Evolutionary conservation across 2,113 vertebrate genomes (phyloP).

Genomic region (Indicator maculatus): DNA sequence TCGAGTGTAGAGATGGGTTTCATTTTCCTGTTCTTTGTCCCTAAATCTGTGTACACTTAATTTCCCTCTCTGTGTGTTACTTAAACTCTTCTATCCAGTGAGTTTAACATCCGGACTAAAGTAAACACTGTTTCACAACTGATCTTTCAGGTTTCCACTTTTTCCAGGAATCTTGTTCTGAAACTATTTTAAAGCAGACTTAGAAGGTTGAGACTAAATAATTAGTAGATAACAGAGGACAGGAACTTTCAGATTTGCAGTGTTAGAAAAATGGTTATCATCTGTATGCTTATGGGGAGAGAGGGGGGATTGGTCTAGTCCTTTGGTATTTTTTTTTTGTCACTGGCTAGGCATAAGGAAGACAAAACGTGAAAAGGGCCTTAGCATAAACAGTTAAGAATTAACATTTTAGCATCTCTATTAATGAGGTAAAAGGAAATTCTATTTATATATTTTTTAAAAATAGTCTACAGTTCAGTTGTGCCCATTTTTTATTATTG

Average conservation of each 20-base stretch:
- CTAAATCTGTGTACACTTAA: fast-evolving
- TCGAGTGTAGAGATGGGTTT: neutral
- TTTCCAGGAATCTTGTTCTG: neutral
- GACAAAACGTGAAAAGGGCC: neutral
- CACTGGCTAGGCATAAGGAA: neutral
- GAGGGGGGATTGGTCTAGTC: neutral
- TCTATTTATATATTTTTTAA: neutral
- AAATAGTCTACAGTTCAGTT: neutral
- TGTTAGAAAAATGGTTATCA: neutral
- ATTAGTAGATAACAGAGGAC: neutral
- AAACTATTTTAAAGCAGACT: neutral
- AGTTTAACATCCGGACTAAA: neutral
- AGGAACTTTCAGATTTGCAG: neutral
- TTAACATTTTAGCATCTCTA: conserved; percentile 8
- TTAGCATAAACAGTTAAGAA: conserved; percentile 5
- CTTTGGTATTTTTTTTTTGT: neutral
- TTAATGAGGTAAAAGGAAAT: conserved; percentile 8
- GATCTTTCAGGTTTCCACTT: neutral
- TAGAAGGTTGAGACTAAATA: neutral
- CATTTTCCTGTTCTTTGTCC: neutral
- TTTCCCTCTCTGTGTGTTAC: neutral
- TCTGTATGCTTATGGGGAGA: neutral
- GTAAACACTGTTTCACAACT: neutral
- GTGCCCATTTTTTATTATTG: neutral
- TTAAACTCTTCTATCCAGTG: neutral